Evolutionary conservation across 2,888 invertebrate species (phyloP).

Genomic region (Muscina levida): DNA sequence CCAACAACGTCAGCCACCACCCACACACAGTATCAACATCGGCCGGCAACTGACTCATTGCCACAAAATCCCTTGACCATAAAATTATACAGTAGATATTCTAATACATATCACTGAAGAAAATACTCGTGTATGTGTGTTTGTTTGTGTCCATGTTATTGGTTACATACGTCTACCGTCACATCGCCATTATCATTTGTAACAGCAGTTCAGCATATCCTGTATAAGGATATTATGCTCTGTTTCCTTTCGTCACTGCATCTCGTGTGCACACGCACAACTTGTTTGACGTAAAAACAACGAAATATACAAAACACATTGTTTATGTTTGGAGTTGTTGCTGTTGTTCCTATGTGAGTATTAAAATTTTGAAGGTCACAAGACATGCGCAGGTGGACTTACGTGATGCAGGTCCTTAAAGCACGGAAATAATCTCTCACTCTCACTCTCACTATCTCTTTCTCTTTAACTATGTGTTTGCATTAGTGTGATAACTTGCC

Average conservation of each 20-base stretch:
- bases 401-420: no score
- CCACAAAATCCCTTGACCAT: no score
- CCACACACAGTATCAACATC: no score
- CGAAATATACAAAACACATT: neutral
- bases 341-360: neutral
- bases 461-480: neutral
- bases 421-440: no score
- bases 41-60: no score
- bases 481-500: neutral
- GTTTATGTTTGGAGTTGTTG: conserved; percentile 9
- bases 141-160: no score
- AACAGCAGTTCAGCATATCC: conserved; percentile 65
- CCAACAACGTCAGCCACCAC: no score
- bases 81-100: no score
- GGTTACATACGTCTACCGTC: conserved; percentile 42
- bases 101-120: no score
- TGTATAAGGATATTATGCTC: conserved; percentile 52
- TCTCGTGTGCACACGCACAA: neutral
- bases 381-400: conserved; percentile 72
- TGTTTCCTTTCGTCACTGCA: neutral
- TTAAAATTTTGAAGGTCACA: conserved; percentile 73
- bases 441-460: neutral
- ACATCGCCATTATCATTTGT: conserved; percentile 59
- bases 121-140: no score
- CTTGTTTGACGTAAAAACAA: neutral